phyloP scores from a whole-genome alignment of 2,113 vertebrate genomes.

The Ranitomeya variabilis region DNA sequence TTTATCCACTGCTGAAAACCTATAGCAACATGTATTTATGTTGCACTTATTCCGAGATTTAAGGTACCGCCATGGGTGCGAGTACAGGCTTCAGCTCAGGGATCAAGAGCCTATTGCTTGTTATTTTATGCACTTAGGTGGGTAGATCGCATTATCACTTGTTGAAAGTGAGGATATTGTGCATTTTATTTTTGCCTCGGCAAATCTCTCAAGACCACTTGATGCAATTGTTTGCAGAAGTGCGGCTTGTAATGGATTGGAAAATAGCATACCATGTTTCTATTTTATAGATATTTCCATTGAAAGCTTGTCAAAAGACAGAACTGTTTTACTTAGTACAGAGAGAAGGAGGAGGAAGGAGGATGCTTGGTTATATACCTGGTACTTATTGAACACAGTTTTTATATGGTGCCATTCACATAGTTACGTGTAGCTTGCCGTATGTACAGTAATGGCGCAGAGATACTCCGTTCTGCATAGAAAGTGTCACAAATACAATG shows the following conservation, averaged over 20 bases:
- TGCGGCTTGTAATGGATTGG: background rate
- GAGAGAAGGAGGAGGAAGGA: too few species aligned
- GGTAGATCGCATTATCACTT: background rate
- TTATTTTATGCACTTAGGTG: background rate
- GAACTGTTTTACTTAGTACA: background rate
- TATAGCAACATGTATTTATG: background rate
- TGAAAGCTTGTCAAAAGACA: background rate
- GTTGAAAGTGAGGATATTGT: background rate
- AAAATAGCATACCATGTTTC: background rate
- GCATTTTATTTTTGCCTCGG: background rate
- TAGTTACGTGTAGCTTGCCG: too few species aligned
- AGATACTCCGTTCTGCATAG: too few species aligned
- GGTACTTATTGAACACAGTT: too few species aligned
- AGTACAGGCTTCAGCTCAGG: background rate
- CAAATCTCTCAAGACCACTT: conserved; percentile 21
- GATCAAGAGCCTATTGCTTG: background rate
- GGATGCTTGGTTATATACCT: too few species aligned
- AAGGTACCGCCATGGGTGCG: background rate
- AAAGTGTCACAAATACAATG: too few species aligned
- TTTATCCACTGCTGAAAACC: background rate
- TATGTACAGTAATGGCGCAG: too few species aligned
- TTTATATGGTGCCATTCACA: too few species aligned
- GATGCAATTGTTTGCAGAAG: conserved; percentile 9
- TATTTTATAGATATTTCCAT: background rate
- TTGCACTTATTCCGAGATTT: background rate